phyloP scores from a whole-genome alignment of 2,888 invertebrate species.

The Nasonovia ribisnigri region DNA sequence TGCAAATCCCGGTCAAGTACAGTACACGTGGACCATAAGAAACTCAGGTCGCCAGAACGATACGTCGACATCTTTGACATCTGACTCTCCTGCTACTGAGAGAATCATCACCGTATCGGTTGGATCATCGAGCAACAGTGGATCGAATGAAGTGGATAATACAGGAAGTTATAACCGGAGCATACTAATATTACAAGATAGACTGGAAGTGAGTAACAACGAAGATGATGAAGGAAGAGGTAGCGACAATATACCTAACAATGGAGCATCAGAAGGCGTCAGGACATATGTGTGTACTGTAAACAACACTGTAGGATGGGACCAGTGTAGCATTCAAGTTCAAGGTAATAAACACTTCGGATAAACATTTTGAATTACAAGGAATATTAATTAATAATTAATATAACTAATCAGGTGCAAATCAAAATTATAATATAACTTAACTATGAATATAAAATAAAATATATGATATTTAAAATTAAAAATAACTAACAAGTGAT shows the following conservation, averaged over 20 bases:
- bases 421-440: not conserved
- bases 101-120: slow-evolving; percentile 74
- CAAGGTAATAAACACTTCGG: slow-evolving; percentile 70
- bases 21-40: slow-evolving; percentile 81
- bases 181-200: slow-evolving; percentile 45
- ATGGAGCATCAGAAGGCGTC: slow-evolving; percentile 73
- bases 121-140: slow-evolving; percentile 1
- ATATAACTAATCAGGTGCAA: not conserved
- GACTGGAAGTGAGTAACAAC: slow-evolving; percentile 22
- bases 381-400: not conserved
- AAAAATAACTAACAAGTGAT: not conserved
- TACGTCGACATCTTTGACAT: slow-evolving; percentile 74
- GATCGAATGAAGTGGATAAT: slow-evolving; percentile 1
- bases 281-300: slow-evolving; percentile 88
- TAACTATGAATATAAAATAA: not conserved
- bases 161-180: slow-evolving; percentile 27
- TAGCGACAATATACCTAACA: not conserved
- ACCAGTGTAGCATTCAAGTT: slow-evolving; percentile 73
- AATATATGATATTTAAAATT: not conserved
- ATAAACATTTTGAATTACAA: not conserved
- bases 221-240: slow-evolving; percentile 13
- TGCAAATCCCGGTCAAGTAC: slow-evolving; percentile 84
- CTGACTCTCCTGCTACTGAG: slow-evolving; percentile 74
- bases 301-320: slow-evolving; percentile 84
- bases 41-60: slow-evolving; percentile 87